Conservation (phyloP, 2,888 invertebrate species). For the Rotaria sp. region DNA sequence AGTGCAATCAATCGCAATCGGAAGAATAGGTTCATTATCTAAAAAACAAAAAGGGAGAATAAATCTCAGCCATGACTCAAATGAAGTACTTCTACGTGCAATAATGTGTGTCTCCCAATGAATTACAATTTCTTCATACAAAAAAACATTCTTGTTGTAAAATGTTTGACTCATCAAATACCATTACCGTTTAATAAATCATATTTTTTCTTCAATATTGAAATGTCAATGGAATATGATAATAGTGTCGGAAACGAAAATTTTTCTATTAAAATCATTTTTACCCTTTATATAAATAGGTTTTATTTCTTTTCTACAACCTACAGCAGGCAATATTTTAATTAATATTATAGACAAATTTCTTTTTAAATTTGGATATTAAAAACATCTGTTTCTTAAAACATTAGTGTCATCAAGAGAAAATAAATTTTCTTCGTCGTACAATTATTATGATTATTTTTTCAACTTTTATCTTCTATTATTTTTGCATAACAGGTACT, state of each 20-base stretch:
- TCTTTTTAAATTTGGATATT: background rate
- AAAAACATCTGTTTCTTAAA: background rate
- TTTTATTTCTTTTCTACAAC: too few relatives aligned
- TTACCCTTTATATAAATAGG: too few relatives aligned
- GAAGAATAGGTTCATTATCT: too few relatives aligned
- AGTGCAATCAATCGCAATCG: too few relatives aligned
- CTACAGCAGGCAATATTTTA: too few relatives aligned
- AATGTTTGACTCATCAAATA: background rate
- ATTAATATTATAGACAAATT: background rate
- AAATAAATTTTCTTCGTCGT: slow-evolving; percentile 27
- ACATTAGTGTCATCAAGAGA: background rate
- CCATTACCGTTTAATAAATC: too few relatives aligned
- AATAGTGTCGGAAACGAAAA: too few relatives aligned
- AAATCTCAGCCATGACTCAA: background rate
- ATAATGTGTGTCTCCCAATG: background rate
- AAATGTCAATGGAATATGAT: too few relatives aligned
- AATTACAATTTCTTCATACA: background rate
- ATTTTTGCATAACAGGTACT: background rate
- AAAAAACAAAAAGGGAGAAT: too few relatives aligned
- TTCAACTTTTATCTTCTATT: background rate
- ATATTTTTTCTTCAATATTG: too few relatives aligned
- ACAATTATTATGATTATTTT: background rate
- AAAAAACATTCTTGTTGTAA: background rate
- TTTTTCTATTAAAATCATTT: too few relatives aligned
- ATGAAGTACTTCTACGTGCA: background rate